Conservation (phyloP, 2,888 invertebrate species). For the Eristalinus sepulchralis region DNA sequence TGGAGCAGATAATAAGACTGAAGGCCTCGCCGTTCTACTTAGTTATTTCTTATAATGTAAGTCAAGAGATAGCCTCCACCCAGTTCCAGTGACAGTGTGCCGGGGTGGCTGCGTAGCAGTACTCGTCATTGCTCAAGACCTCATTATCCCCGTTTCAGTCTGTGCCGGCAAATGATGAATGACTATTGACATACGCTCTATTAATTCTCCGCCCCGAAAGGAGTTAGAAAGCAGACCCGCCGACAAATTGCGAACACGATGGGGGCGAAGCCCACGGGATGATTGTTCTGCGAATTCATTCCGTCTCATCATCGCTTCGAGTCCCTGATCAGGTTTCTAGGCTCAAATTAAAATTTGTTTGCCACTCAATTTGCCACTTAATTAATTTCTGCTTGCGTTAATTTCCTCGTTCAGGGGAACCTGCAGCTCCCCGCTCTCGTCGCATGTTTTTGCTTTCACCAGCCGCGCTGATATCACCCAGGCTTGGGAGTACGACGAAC, state of each 20-base stretch:
- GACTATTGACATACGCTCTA: neutral
- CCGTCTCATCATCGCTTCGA: neutral
- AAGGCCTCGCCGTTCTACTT: neutral
- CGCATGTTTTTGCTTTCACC: constrained; percentile 30
- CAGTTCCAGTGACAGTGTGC: neutral
- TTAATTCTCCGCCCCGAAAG: neutral
- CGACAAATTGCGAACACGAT: neutral
- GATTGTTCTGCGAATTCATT: neutral
- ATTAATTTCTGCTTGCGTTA: constrained; percentile 45
- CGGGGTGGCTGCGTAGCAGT: neutral
- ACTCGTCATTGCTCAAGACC: neutral
- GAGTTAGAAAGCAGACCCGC: neutral
- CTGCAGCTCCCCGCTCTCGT: neutral
- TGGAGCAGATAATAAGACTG: neutral
- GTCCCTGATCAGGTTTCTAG: neutral
- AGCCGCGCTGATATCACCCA: neutral
- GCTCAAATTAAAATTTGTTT: constrained; percentile 64
- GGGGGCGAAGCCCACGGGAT: neutral
- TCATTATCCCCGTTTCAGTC: neutral
- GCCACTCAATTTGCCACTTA: constrained; percentile 58
- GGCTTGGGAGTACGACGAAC: neutral
- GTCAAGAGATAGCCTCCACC: neutral
- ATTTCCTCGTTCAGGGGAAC: constrained; percentile 2
- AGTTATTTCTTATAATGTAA: neutral
- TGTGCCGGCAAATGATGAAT: neutral